Conservation (phyloP, 2,888 invertebrate species). For the Synanthedon vespiformis region DNA sequence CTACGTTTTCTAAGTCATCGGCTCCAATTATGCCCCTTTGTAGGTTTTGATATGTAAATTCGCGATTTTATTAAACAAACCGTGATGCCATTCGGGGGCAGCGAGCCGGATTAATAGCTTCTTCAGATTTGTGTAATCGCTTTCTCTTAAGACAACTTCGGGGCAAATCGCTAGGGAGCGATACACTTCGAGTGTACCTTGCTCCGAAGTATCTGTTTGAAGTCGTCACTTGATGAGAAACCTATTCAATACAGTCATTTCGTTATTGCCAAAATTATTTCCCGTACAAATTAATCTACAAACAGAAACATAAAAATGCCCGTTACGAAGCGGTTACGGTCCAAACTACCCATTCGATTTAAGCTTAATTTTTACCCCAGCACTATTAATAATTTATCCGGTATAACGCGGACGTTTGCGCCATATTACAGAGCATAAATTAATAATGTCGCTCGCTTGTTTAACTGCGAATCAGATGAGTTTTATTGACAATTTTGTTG, state of each 20-base stretch:
- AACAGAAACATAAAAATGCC: constrained; percentile 51
- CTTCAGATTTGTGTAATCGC: constrained; percentile 71
- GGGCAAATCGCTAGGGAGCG: constrained; percentile 49
- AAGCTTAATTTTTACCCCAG: constrained; percentile 70
- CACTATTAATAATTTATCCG: constrained; percentile 69
- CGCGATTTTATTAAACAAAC: constrained; percentile 71
- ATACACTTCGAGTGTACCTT: constrained; percentile 32
- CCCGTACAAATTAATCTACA: constrained; percentile 56
- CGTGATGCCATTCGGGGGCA: constrained; percentile 68
- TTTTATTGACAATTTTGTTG: constrained; percentile 71
- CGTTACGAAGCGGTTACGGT: constrained; percentile 22
- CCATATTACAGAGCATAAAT: constrained; percentile 70
- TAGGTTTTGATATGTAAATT: constrained; percentile 72
- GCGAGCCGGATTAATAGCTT: constrained; percentile 69
- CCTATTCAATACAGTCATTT: constrained; percentile 1
- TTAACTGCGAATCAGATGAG: constrained; percentile 71
- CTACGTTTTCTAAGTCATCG: constrained; percentile 72
- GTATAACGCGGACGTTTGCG: constrained; percentile 65
- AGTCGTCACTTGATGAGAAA: constrained; percentile 6
- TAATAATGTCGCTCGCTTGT: constrained; percentile 69
- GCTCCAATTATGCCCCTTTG: constrained; percentile 72
- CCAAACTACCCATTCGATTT: constrained; percentile 68
- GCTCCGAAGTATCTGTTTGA: constrained; percentile 6
- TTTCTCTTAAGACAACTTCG: constrained; percentile 66
- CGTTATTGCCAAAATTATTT: constrained; percentile 11